Base-by-base conservation (phyloP, 2,888 invertebrate genomes). In the Clusia tigrina region DNA sequence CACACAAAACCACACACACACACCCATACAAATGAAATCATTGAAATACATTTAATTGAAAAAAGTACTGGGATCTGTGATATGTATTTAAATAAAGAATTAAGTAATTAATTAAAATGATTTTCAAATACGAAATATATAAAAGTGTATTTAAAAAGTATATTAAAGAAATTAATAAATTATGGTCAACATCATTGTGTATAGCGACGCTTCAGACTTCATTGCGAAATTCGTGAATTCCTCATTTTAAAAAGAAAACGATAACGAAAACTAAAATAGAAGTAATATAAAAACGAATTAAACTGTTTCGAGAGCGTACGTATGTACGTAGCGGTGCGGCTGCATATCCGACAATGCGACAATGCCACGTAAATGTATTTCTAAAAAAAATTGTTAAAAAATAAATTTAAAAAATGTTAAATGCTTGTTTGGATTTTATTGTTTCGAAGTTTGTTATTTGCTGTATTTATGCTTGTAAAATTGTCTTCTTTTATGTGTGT, bases 41-140 rank as follows among this genome's bases (percentile, higher is more conserved):
- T 71, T 77, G 73, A 73, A 77, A 77, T 77, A 75, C 74, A 71
- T 57, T 59, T 26, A 53, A 32, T 56, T 57, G 65, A 74, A 71
- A 78, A 77, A 79, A 79, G 80, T 80, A 80, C 82, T 81, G 82
- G n/a, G 78, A 81, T 82, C 81, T 81, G 81, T 81, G 81, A 81
- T 81, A 81, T 81, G 82, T 82, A 81, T 80, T 81, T 69, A 79
- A 76, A 68, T 54, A 60, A 59, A 59, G 9, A 12, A 54, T n/a
- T 52, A 24, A 52, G 6, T 52, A 52, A 52, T 10, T 52, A 18
- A 12, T 52, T 17, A n/a, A 48, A 54, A 54, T 26, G 25, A 54
- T 54, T 25, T 26, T 17, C 18, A 32, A 54, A n/a, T 54, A 25
- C 32, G 18, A 54, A 54, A 26, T n/a, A n/a, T n/a, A n/a, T 17